Evolutionary conservation across 2,888 invertebrate species (phyloP).

Genomic region (Pseudanteris insignis): DNA sequence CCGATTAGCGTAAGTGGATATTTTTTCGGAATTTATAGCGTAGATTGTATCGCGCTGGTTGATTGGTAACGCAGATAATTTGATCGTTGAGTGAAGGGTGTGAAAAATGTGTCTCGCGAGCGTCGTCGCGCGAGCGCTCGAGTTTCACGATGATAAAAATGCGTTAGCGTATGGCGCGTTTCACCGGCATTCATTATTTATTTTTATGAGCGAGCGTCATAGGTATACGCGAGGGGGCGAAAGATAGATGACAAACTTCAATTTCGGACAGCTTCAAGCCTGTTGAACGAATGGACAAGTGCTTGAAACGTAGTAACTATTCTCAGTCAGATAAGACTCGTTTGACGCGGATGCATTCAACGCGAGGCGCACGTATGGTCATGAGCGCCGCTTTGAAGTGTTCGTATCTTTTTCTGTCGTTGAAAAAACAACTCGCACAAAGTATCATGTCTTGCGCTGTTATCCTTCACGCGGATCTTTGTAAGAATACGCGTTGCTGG

Average conservation of each 20-base stretch:
- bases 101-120: too few species aligned
- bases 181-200: slow-evolving; percentile 19
- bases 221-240: slow-evolving; percentile 10
- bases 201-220: slow-evolving; percentile 15
- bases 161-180: slow-evolving; percentile 9
- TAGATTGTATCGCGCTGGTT: too few species aligned
- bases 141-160: slow-evolving; percentile 11
- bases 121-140: too few species aligned
- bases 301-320: slow-evolving; percentile 45
- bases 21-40: too few species aligned
- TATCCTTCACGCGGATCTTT: slow-evolving; percentile 40
- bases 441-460: slow-evolving; percentile 42
- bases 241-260: slow-evolving; percentile 37
- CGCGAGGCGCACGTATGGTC: slow-evolving; percentile 42
- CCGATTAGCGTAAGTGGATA: too few species aligned
- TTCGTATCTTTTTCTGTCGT: slow-evolving; percentile 35
- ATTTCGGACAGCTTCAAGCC: slow-evolving; percentile 33
- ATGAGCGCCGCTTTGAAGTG: slow-evolving; percentile 47
- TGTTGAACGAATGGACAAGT: slow-evolving; percentile 42
- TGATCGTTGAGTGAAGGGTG: too few species aligned
- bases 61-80: too few species aligned
- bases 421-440: slow-evolving; percentile 33
- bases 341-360: slow-evolving; percentile 43
- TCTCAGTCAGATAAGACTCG: slow-evolving; percentile 45
- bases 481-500: slow-evolving; percentile 34